Base-by-base conservation (phyloP, 2,113 vertebrate genomes). In the Malurus melanocephalus region DNA sequence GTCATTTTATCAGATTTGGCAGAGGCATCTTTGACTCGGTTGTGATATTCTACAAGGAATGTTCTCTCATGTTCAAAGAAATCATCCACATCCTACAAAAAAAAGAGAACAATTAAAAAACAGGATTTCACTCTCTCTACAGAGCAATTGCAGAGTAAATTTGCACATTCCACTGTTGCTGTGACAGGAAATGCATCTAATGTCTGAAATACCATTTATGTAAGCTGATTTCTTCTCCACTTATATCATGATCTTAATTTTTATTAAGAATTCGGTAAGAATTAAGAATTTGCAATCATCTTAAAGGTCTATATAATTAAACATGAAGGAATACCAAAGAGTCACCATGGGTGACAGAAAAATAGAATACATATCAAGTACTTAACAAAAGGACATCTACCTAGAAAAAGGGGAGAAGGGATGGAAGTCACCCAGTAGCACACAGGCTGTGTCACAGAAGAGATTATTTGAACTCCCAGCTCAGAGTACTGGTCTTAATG, bases 31-130 rank as follows among this genome's bases (percentile, higher is more conserved):
- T 99, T 99, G 66, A 99, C 99, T 93, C 99, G 93, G 94, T 99
- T 99, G 97, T 99, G 99, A 94, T 99, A 99, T 86, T 99, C 99
- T 93, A 99, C 97, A 96, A 99, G 98, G 93, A 99, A 99, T 57
- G 99, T 99, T 96, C 99, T 98, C 96, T 99, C 99, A 40, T 99
- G 99, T 85, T 99, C 99, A 91, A 99, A 99, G 97, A 99, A 99
- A 94, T 99, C 99, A 90, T 99, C 99, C 85, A 99, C 99, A 85
- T 99, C 99, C 99, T 99, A 96, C 45, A 88, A 96, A 94, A 89
- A 96, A 92, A 85, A 23, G 33, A 90, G 65, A 94, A 73, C 20
- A 73, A 87, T 79, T 74, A 6, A 43, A 79, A 89, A 75, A 2
- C 32, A 91, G 10, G 27, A 71, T 85, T 90, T 93, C 11, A 45